A percentile compares a stretch with the other conserved stretches of the same genome.
Evolutionary conservation across 2,888 invertebrate species (phyloP).

Genomic region (Rhagophthalmus giganteus): DNA sequence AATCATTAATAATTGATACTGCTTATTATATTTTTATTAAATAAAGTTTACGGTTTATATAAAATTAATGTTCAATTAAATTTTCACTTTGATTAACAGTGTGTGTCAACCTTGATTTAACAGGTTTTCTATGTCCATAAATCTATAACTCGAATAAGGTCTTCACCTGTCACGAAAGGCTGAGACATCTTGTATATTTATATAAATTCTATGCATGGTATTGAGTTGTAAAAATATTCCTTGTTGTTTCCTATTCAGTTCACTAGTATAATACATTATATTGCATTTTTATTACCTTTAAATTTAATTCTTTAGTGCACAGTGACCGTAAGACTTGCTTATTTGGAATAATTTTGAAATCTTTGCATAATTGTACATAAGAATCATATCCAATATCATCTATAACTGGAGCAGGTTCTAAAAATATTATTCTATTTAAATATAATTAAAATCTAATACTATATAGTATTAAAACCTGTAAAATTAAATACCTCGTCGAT

Average conservation of each 20-base stretch:
- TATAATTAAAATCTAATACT: constrained; percentile 3
- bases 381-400: constrained; percentile 48
- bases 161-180: no score
- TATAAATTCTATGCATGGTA: no score
- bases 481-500: constrained; percentile 49
- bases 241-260: neutral
- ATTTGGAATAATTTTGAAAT: constrained; percentile 49
- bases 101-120: no score
- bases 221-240: neutral
- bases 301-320: constrained; percentile 42
- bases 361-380: constrained; percentile 50
- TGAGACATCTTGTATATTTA: no score
- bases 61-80: neutral
- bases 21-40: no score
- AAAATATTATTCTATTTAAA: constrained; percentile 10
- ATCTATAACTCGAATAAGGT: no score
- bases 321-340: constrained; percentile 46
- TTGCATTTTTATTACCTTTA: constrained; percentile 42
- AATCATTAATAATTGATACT: no score
- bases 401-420: constrained; percentile 39
- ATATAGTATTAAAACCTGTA: constrained; percentile 37
- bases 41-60: neutral
- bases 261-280: neutral
- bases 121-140: no score
- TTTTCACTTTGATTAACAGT: no score